phyloP scores from a whole-genome alignment of 2,888 invertebrate species.

The Caenorhabditis zanzibari region DNA sequence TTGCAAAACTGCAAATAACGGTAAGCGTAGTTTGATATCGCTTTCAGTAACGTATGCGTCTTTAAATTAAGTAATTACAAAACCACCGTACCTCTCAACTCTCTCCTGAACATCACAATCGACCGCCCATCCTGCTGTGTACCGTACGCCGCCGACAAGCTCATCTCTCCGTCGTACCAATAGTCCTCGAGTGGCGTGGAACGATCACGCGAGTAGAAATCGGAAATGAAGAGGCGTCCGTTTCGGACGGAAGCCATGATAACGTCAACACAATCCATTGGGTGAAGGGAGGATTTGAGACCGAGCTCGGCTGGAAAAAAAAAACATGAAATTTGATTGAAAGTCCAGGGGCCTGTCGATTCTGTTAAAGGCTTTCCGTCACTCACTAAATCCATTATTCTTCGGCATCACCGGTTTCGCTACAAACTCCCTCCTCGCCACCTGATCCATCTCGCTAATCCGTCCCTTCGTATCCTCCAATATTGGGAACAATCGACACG shows the following conservation, averaged over 20 bases:
- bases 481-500: slow-evolving; percentile 82
- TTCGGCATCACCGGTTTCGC: slow-evolving; percentile 75
- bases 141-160: slow-evolving; percentile 79
- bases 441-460: slow-evolving; percentile 53
- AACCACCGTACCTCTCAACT: slow-evolving; percentile 72
- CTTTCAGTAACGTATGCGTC: background rate
- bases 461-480: slow-evolving; percentile 70
- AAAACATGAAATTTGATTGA: too few relatives aligned
- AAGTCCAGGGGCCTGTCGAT: too few relatives aligned
- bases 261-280: slow-evolving; percentile 82
- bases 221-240: slow-evolving; percentile 75
- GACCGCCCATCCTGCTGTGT: slow-evolving; percentile 78
- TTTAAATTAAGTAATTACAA: too few relatives aligned
- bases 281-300: slow-evolving; percentile 77
- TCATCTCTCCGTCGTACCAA: slow-evolving; percentile 81
- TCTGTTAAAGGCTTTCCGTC: too few relatives aligned
- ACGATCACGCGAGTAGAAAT: slow-evolving; percentile 81
- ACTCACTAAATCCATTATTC: slow-evolving; percentile 75
- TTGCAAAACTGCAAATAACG: too few relatives aligned
- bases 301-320: slow-evolving; percentile 74
- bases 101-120: slow-evolving; percentile 81
- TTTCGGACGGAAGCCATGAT: slow-evolving; percentile 77
- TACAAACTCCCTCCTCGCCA: slow-evolving; percentile 62
- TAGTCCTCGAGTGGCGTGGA: slow-evolving; percentile 80
- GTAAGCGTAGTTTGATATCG: too few relatives aligned